Base-by-base conservation (phyloP, 2,113 vertebrate species). In the Osmerus mordax region DNA sequence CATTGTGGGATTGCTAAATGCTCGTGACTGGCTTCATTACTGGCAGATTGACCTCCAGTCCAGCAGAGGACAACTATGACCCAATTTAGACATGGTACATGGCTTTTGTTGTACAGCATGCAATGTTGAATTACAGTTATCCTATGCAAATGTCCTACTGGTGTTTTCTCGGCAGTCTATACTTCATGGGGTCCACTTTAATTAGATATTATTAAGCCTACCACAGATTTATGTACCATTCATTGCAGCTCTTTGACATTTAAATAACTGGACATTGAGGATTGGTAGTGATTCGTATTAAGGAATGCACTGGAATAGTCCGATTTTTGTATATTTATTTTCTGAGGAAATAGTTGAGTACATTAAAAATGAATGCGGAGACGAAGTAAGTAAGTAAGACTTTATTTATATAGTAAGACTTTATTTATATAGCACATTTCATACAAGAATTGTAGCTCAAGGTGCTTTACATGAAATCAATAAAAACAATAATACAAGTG, bases 241-340 rank as follows among this genome's bases (percentile, higher is more conserved):
- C 71, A 66, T 36, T 76, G 70, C 72, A 54, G 63, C 61, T 21
- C 21, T 76, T 65, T 41, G 14, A 62, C 58, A 47, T 74, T 65
- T 74, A 72, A 86, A 82, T 78, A 82, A 79, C 36, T 59, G 56
- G 28, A 79, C 69, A 54, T 53, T 75, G 76, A 74, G 32, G 4
- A 78, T 81, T 80, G 61, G 5, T 74, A 84, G 86, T 85, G 25
- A 70, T 65, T 82, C 72, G 71, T 78, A 69, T 53, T 64, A 65
- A 21, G 63, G 55, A 75, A 73, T 28, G 51, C 66, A 29, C 61
- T 74, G 59, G 16, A 8, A 36, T 70, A 60, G 60, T 56, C 61
- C 14, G 18, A 54, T 61, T 71, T 78, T 80, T 73, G 60, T 55
- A 77, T 71, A 59, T 23, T 80, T 74, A 18, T 29, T 25, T 77